Base-by-base conservation (phyloP, 2,113 vertebrate species). In the Dipodomys stephensi region DNA sequence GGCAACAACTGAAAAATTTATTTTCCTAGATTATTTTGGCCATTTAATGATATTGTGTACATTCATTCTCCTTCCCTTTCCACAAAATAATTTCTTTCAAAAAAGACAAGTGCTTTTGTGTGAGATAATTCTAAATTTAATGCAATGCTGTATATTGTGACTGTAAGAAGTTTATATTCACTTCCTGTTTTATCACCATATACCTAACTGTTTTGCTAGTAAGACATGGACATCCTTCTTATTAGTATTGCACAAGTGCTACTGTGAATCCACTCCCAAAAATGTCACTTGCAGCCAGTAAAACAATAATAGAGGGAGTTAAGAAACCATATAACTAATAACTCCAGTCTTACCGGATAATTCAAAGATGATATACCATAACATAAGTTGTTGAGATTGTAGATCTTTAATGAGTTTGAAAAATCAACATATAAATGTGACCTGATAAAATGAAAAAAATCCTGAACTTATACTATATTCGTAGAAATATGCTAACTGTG, bases 1-100 rank as follows among this genome's bases (percentile, higher is more conserved):
- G 57, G 53, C 16, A 89, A 72, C 15, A 32, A 80, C n/a, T 74
- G 60, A 68, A 95, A 76, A 60, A 13, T 16, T 85, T 83, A 79
- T 64, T 92, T 88, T 64, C 53, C 68, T 78, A 68, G 12, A 68
- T 32, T 78, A 7, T 73, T 93, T 81, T 90, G 84, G 16, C 39
- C 19, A 83, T 65, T 83, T 77, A 95, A 46, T 90, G 69, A 49
- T 78, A 83, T 44, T 6, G 22, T 96, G 53, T 85, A 12, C 0
- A 69, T 83, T 77, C 16, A 49, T 88, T 88, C 25, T 71, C 60
- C 11, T 90, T 86, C 11, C 49, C 4, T 86, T 86, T 2, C 7
- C n/a, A 81, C 23, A 87, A 73, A 71, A 88, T 32, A 88, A 1
- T 16, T 90, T 83, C 62, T 88, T 96, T 95, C 13, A 76, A 74